Evolutionary conservation across 2,113 vertebrate species (phyloP).

Genomic region (Paracanthobrama guichenoti): DNA sequence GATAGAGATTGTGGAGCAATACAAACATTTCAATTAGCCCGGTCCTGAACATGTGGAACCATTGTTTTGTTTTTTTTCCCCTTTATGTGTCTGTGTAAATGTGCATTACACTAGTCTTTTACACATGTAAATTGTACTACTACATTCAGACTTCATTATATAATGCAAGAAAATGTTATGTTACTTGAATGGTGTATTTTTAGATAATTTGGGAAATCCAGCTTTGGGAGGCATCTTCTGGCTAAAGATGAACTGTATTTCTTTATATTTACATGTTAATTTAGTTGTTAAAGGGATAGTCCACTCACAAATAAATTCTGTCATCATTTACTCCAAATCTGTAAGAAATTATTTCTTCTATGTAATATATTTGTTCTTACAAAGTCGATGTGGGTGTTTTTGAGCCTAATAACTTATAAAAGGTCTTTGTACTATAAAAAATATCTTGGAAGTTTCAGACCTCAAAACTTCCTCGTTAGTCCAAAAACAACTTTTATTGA

Average conservation of each 20-base stretch:
- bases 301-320: not conserved
- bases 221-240: not conserved
- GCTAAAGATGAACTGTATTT: not conserved
- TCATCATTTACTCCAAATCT: not conserved
- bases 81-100: constrained; percentile 2
- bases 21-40: constrained; percentile 98
- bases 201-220: not conserved
- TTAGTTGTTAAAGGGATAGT: not conserved
- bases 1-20: constrained; percentile 88
- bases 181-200: not conserved
- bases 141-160: constrained; percentile 32
- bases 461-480: too few relatives aligned
- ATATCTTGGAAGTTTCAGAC: too few relatives aligned
- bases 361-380: not conserved
- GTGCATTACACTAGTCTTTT: constrained; percentile 17
- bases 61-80: constrained; percentile 67
- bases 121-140: constrained; percentile 25
- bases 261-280: not conserved
- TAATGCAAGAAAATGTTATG: constrained; percentile 24
- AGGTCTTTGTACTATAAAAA: not conserved
- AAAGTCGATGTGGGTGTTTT: not conserved
- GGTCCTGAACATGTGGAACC: constrained; percentile 89
- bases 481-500: too few relatives aligned
- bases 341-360: not conserved
- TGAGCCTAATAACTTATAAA: not conserved